Conservation (phyloP, 1,140 invertebrate species). For the Asbolus verrucosus region DNA sequence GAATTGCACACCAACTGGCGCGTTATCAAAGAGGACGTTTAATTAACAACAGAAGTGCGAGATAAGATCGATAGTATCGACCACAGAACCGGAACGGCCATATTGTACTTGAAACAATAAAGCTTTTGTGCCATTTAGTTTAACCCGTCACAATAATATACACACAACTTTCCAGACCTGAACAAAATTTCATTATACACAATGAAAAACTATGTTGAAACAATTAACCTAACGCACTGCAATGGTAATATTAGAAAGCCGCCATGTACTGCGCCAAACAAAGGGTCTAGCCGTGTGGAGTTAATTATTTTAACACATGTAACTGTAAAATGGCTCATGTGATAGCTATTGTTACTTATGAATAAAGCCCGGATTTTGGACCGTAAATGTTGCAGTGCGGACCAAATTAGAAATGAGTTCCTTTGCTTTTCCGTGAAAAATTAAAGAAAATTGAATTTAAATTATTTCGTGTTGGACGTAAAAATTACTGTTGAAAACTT, state of each 20-base stretch:
- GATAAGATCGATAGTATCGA: too few relatives aligned
- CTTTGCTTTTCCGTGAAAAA: too few relatives aligned
- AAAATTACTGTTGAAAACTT: too few relatives aligned
- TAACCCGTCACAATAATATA: background rate
- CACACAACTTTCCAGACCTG: too few relatives aligned
- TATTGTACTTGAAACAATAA: too few relatives aligned
- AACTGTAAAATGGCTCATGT: conserved; percentile 14
- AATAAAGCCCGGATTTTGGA: conserved; percentile 2
- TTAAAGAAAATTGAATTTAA: too few relatives aligned
- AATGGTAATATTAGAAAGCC: background rate
- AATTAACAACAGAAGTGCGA: too few relatives aligned
- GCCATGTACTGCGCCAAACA: background rate
- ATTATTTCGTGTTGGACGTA: too few relatives aligned
- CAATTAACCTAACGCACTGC: conserved; percentile 11
- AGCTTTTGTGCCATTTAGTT: background rate
- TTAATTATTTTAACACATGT: conserved; percentile 37
- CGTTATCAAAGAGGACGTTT: too few relatives aligned
- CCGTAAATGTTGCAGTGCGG: background rate
- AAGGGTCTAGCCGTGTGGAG: background rate
- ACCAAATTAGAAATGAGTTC: background rate
- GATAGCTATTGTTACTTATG: conserved; percentile 27
- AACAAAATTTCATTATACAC: too few relatives aligned
- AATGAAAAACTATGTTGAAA: conserved; percentile 2
- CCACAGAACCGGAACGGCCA: too few relatives aligned
- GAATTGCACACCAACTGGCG: too few relatives aligned